Conservation (phyloP, 2,888 invertebrate genomes). For the Xestia c-nigrum region DNA sequence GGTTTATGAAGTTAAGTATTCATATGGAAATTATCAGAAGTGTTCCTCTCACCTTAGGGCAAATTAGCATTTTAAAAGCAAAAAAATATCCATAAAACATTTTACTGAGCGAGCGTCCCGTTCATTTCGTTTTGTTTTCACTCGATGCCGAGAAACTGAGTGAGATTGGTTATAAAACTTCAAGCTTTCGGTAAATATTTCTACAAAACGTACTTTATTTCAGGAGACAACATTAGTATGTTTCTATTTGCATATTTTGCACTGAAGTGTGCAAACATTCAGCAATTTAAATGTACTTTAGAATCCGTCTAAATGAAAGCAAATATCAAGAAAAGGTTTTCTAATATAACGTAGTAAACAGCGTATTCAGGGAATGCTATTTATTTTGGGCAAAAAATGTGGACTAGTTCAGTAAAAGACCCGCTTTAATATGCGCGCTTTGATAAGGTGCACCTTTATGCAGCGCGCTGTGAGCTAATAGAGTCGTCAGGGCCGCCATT, state of each 20-base stretch:
- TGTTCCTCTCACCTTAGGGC: constrained; percentile 62
- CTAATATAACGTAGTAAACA: constrained; percentile 32
- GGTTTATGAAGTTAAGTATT: constrained; percentile 24
- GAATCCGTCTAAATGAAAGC: constrained; percentile 19
- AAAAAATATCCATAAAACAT: constrained; percentile 77
- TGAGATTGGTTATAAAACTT: constrained; percentile 76
- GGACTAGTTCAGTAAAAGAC: constrained; percentile 68
- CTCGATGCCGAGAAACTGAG: constrained; percentile 70
- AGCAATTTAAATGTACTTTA: constrained; percentile 1
- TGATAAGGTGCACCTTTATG: constrained; percentile 79
- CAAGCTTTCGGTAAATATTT: constrained; percentile 70
- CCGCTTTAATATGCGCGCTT: constrained; percentile 80
- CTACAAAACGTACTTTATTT: constrained; percentile 59
- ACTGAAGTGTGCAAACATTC: constrained; percentile 4
- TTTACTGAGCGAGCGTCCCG: constrained; percentile 70
- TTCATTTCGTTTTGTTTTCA: constrained; percentile 75
- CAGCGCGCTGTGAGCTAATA: constrained; percentile 74
- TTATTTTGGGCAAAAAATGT: constrained; percentile 57
- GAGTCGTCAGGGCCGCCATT: constrained; percentile 73
- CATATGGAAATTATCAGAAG: constrained; percentile 43
- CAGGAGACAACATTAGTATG: constrained; percentile 45
- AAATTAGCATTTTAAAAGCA: constrained; percentile 78
- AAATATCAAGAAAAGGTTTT: constrained; percentile 24
- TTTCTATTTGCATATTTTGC: constrained; percentile 21
- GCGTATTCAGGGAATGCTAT: constrained; percentile 29